Evolutionary conservation across 2,113 vertebrate genomes (phyloP).

Genomic region (Phylloscopus trochiloides): DNA sequence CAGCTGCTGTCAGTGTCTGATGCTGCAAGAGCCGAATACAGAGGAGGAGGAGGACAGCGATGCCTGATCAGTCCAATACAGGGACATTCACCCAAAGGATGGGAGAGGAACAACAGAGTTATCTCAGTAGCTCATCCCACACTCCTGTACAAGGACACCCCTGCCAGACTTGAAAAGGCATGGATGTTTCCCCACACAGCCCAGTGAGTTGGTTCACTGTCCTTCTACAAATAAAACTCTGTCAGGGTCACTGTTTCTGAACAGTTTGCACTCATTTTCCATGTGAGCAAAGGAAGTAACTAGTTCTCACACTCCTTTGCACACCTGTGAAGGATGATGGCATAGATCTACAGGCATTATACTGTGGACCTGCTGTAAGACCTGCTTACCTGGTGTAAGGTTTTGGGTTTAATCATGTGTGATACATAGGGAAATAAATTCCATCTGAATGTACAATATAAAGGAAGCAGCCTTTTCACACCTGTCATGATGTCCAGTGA

Average conservation of each 20-base stretch:
- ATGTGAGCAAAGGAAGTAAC: background rate
- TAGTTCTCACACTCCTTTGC: background rate
- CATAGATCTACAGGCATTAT: background rate
- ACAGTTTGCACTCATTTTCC: background rate
- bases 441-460: background rate
- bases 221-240: background rate
- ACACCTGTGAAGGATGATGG: background rate
- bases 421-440: background rate
- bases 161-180: background rate
- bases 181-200: background rate
- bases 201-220: background rate
- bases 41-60: background rate
- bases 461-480: background rate
- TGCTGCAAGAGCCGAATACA: rapidly evolving
- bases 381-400: background rate
- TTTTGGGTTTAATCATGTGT: background rate
- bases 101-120: background rate
- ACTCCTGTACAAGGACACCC: background rate
- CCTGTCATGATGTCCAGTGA: background rate
- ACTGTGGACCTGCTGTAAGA: background rate
- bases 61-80: background rate
- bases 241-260: background rate
- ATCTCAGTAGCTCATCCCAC: background rate
- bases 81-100: background rate
- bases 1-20: background rate